Base-by-base conservation (phyloP, 1,140 invertebrate genomes). In the Temnothorax longispinosus region DNA sequence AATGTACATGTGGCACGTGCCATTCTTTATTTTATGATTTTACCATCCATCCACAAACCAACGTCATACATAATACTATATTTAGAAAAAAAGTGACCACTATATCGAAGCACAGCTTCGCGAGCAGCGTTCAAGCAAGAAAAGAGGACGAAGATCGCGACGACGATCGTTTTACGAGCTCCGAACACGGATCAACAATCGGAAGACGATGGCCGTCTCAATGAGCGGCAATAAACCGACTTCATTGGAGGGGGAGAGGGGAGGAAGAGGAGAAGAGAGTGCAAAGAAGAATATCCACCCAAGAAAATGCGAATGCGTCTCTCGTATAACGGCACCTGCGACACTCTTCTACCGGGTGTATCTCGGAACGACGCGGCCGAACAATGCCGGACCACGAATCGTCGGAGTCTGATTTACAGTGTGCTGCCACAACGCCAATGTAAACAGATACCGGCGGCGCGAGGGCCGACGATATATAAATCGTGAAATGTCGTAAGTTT, bases 161-260 rank as follows among this genome's bases (percentile, higher is more conserved):
- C 54, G 60, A 62, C 75, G 64, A 84, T 41, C 77, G 86, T 88
- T 92, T 93, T 93, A 93, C 87, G 92, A 93, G 58, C 65, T 65
- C 56, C 90, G 87, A 93, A 88, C 85, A 82, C 85, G 86, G 87
- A 90, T 93, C 91, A 89, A 92, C 91, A 89, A 92, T 92, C 88
- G 92, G 87, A 87, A 88, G 91, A 80, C 86, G 86, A 92, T 91
- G 86, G 81, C 88, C 82, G 54, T 87, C 64, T 90, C 90, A 86
- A 91, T 89, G 90, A 92, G 77, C 75, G 76, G 86, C 60, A 86
- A 77, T 91, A 92, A 91, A 90, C 85, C 62, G 81, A 89, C 44
- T 92, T 92, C 91, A 91, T 88, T 82, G 85, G 52, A 32, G 32
- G 71, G 84, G 18, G 8, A n/a, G 18, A 18, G 18, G 52, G 3